Base-by-base conservation (phyloP, 2,113 vertebrate genomes). In the Scomber colias region DNA sequence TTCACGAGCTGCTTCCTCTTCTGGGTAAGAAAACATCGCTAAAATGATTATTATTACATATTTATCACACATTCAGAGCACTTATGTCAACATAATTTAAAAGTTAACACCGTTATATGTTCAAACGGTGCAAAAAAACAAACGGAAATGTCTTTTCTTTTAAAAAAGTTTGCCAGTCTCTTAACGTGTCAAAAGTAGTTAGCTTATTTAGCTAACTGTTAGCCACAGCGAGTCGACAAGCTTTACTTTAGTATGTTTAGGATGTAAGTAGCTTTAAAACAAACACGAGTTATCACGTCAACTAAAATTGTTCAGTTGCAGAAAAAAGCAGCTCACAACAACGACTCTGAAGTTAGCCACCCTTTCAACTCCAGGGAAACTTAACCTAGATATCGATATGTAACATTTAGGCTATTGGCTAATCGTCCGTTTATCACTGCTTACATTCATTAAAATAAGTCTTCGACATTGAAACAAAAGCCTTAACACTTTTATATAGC, bases 1-100 rank as follows among this genome's bases (percentile, higher is more conserved):
- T 70, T 2, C 73, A 79, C 82, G 83, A 88, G 82, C 65, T 12
- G 1, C 16, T 51, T 57, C n/a, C 19, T 8, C 0, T 60, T 0
- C 0, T 40, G 1, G 88, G 92, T 92, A 86, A 92, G 90, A 73
- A 80, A 68, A 83, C 11, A 8, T n/a, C 3, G 11, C 0, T 0
- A 11, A 56, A 63, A 7, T 10, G 4, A 15, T 40, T n/a, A 16
- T 46, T 0, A 31, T 3, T 7, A 5, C 1, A 11, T 1, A 16
- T 51, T 8, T 59, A 6, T 24, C 1, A 2, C 1, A 13, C 30
- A 15, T 45, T 54, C 1, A 4, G 5, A 2, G 5, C 0, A 3
- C 9, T 44, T 13, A 19, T 0, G 1, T 3, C 3, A 15, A 10
- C 10, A 8, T 0, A 3, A 24, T 0, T 61, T 9, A 27, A 9